Base-by-base conservation (phyloP, 2,797 vertebrate genomes). In the Tadarida brasiliensis region DNA sequence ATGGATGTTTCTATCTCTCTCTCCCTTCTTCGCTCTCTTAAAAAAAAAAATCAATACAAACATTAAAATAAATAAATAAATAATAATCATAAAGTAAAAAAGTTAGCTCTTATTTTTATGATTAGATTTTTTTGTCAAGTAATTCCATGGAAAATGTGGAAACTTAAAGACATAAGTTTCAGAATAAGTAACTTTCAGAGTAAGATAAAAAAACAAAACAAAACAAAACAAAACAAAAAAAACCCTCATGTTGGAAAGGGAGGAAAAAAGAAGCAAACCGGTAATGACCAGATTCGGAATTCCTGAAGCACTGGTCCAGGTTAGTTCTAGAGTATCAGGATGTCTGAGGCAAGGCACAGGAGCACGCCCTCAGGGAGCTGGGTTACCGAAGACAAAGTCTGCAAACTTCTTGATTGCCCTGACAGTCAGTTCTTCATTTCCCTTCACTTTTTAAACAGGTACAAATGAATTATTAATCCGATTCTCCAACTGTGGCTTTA, bases 31-130 rank as follows among this genome's bases (percentile, higher is more conserved):
- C 1, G 39, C 7, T 44, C 39, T 44, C 39, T 44, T 5, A 44
- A 44, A 44, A 44, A 2, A 83, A 65, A 5, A 44, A 44, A 44
- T 44, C 39, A 44, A 44, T 44, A 44, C 5, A 44, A 44, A 44
- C 39, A 44, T 44, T 44, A 44, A 44, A 44, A 44, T 44, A 44
- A 44, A 44, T 44, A 44, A 44, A n/a, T n/a, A n/a, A 44, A 44
- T 5, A 44, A 44, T 39, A 44, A 44, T 44, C 39, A 44, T 44
- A 44, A 44, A 44, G 39, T 44, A 7, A 44, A 44, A 44, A 44
- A 44, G 7, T 67, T 77, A 71, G 12, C 10, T 77, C 44, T 85
- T 71, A 65, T n/a, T 95, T 96, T 91, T 88, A 78, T 49, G 47
- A 54, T 81, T 77, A 54, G 20, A 30, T 44, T 47, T 84, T 54